Conservation (phyloP, 30 jellyfish, hydroid and myxozoan species). For the Catostylus mosaicus region DNA sequence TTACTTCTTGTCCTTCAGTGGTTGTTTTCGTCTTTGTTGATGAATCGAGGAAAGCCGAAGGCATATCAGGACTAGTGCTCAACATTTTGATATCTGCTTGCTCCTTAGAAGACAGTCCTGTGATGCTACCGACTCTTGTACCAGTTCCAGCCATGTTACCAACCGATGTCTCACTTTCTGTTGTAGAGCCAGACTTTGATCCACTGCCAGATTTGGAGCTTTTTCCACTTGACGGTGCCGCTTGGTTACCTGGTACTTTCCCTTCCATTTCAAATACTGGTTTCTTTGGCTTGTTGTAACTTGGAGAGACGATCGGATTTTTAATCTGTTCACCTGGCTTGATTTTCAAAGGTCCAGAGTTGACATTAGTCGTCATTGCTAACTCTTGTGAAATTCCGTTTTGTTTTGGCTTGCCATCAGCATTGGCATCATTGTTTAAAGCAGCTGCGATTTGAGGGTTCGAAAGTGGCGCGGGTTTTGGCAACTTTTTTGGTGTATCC, state of each 20-base stretch:
- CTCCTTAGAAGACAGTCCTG: conserved; percentile 35
- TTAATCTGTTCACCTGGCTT: conserved; percentile 66
- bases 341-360: conserved; percentile 52
- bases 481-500: conserved; percentile 46
- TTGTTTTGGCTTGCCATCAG: conserved; percentile 72
- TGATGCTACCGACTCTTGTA: conserved; percentile 43
- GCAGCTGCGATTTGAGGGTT: conserved; percentile 73
- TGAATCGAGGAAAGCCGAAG: conserved; percentile 47
- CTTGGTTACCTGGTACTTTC: conserved; percentile 47
- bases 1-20: conserved; percentile 50
- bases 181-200: conserved; percentile 76
- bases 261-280: conserved; percentile 75
- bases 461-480: conserved; percentile 83
- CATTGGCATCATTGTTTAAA: conserved; percentile 80
- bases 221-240: conserved; percentile 66
- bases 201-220: conserved; percentile 77
- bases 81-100: conserved; percentile 30
- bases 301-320: conserved; percentile 75
- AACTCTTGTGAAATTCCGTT: conserved; percentile 64
- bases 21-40: conserved; percentile 53
- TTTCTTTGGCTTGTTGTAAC: conserved; percentile 54
- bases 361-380: conserved; percentile 72
- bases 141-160: conserved; percentile 71
- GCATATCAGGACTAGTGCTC: conserved; percentile 42
- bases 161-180: conserved; percentile 76